Evolutionary conservation across 2,797 vertebrate species (phyloP).

Genomic region (Lepidocolaptes lacrymiger): DNA sequence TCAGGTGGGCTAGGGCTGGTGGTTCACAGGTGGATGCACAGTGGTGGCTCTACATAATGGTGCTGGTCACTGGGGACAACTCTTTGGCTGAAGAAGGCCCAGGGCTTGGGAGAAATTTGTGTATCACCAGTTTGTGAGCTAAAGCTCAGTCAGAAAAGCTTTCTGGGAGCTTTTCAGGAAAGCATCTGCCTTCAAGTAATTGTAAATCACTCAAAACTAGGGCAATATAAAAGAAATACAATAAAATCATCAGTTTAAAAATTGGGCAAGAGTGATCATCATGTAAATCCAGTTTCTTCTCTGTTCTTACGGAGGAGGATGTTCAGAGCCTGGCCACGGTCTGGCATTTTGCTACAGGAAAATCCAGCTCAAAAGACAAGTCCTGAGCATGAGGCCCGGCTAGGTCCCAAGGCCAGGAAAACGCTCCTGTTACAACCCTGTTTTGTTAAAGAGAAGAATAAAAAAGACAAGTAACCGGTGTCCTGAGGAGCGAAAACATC

Average conservation of each 20-base stretch:
- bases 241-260: neutral
- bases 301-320: neutral
- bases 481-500: neutral
- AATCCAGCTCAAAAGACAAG: neutral
- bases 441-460: neutral
- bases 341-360: neutral
- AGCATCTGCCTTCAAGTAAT: neutral
- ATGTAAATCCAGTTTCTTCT: neutral
- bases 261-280: neutral
- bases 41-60: neutral
- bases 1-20: neutral
- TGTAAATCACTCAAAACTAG: neutral
- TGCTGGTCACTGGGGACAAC: neutral
- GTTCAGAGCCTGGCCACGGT: neutral
- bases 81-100: neutral
- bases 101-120: neutral
- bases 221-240: neutral
- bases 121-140: neutral
- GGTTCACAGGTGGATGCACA: neutral
- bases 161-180: neutral
- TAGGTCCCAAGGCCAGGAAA: neutral
- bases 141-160: neutral
- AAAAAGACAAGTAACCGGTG: neutral
- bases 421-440: neutral
- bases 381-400: neutral